A percentile compares a stretch with the other conserved stretches of the same genome.
phyloP scores from a whole-genome alignment of 2,888 invertebrate genomes.

The Eupithecia abbreviata region DNA sequence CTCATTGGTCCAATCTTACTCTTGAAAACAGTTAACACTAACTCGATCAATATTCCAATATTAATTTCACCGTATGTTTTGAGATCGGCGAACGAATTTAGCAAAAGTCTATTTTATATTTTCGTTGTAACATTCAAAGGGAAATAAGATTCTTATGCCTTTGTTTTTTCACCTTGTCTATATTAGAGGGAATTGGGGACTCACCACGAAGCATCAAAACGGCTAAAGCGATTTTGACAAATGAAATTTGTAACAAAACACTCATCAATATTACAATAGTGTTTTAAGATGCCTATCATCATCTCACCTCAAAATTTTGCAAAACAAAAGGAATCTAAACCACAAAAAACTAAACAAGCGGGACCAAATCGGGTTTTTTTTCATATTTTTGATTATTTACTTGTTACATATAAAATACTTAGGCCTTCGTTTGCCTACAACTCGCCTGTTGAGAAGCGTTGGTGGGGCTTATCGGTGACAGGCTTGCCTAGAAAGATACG shows the following conservation, averaged over 20 bases:
- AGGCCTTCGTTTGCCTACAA: neutral
- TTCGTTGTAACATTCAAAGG: neutral
- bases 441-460: constrained; percentile 7
- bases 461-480: constrained; percentile 3
- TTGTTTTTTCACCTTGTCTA: neutral
- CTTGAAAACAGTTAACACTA: neutral
- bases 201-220: neutral
- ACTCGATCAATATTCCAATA: neutral
- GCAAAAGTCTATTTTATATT: neutral
- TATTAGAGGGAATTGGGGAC: neutral
- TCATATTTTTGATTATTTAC: neutral
- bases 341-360: constrained; percentile 3
- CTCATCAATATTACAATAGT: neutral
- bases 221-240: neutral
- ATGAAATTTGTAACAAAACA: neutral
- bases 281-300: neutral
- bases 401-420: neutral
- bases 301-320: neutral
- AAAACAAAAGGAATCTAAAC: constrained; percentile 1
- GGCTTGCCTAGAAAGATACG: constrained; percentile 2
- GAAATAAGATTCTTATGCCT: neutral
- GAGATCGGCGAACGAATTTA: neutral
- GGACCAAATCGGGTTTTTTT: neutral
- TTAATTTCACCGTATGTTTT: neutral
- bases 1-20: neutral